These are phyloP conservation scores for Druceiella hillmani DNA, from an alignment of 2,888 invertebrate species.

Conservation along the genomic window DNA sequence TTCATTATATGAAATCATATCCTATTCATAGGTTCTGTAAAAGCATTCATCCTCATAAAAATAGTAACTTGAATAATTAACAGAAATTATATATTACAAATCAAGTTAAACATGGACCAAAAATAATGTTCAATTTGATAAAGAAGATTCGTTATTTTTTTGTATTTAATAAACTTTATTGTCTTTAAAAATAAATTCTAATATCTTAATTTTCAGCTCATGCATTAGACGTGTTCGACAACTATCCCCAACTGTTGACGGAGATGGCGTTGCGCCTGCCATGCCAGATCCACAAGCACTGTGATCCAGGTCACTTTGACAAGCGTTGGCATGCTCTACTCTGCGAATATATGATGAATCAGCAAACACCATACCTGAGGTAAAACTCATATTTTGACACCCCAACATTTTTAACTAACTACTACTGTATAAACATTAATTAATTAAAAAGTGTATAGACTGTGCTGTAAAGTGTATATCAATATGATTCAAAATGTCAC, in stretches of 20 bases:
- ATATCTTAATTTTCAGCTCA: constrained; percentile 68
- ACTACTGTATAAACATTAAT: constrained; percentile 2
- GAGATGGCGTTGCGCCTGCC: constrained; percentile 92
- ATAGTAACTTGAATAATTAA: too few relatives aligned
- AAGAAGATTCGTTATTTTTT: too few relatives aligned
- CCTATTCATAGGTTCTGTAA: too few relatives aligned
- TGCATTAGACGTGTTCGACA: constrained; percentile 88
- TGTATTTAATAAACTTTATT: too few relatives aligned
- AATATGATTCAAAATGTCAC: too few relatives aligned
- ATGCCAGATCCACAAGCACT: constrained; percentile 85
- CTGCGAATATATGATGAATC: constrained; percentile 94
- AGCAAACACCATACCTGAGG: constrained; percentile 80
- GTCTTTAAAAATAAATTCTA: too few relatives aligned
- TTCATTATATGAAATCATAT: too few relatives aligned
- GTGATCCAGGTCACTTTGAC: constrained; percentile 55
- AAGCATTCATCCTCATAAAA: too few relatives aligned
- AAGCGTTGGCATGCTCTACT: constrained; percentile 73
- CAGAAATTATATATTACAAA: too few relatives aligned
- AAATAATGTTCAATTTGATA: too few relatives aligned
- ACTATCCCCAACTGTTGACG: constrained; percentile 89
- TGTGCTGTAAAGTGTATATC: too few relatives aligned
- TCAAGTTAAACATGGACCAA: too few relatives aligned
- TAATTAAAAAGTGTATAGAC: background rate
- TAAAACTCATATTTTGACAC: constrained; percentile 20
- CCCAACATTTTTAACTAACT: background rate